Evolutionary conservation across 2,888 invertebrate species (phyloP), one percentile per base, ranked within the genome.

Genomic region (Ichneumoninae sp.): DNA sequence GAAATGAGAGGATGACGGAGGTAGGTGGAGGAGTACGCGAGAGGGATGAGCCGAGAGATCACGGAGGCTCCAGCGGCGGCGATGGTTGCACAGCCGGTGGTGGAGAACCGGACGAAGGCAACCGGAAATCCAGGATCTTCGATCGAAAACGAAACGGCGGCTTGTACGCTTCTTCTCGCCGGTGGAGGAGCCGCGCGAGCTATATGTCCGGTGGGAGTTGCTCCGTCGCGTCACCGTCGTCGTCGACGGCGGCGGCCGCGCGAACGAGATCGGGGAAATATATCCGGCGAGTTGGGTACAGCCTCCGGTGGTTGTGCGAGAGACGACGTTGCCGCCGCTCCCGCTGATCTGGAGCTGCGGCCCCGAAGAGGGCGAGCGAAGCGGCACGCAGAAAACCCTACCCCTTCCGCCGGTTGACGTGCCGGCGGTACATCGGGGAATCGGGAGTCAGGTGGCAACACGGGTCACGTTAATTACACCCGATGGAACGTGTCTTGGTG

Each of bases 211-310:
- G 87, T 87, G 86, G 87, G 85, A 85, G 85, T 81, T 73, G 82
- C 79, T 70, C 66, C 33, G 7, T 71, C 66, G 70, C 57, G 47
- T 26, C 57, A 22, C 63, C 70, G 68, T 60, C 40, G 83, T 26
- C 57, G 47, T 70, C 65, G 54, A 63, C 70, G 83, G 60, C 69
- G 60, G 40, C 66, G 40, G 50, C 74, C 66, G 76, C 77, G 79
- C 63, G 26, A 63, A 26, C 63, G 7, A 26, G 40, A 73, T 91
- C 92, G 91, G 92, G 89, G 19, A 76, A 90, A 91, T 91, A 91
- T 92, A 92, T 92, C 92, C 91, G 91, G 91, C 88, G 90, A 91
- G 91, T 91, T 89, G 88, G 76, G 30, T 75, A 7, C 78, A 69
- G 69, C 74, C 78, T 73, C 85, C 85, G 82, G 78, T 79, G 75